Percentiles rank a stretch among this genome's conserved stretches.
These are phyloP conservation scores for Acrocephalus kingi DNA, from an alignment of 2,113 vertebrate species.

Conservation along the genomic window DNA sequence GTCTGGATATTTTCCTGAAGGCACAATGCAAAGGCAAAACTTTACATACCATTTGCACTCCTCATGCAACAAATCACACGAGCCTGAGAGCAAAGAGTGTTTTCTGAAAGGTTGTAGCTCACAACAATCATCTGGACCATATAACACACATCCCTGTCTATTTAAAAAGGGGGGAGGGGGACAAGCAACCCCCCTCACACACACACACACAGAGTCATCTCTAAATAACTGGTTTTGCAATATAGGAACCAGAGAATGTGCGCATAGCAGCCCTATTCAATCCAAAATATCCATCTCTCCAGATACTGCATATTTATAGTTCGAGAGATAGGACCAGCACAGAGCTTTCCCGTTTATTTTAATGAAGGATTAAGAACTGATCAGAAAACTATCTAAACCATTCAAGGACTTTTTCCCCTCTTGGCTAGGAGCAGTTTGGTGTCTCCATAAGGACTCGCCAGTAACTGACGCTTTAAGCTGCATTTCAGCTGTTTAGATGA, in stretches of 20 bases:
- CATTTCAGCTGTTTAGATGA: conserved; percentile 60
- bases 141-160: not conserved
- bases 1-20: conserved; percentile 44
- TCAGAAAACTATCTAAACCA: conserved; percentile 63
- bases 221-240: conserved; percentile 57
- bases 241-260: conserved; percentile 27
- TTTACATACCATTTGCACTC: conserved; percentile 19
- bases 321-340: not conserved
- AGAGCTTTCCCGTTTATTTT: conserved; percentile 55
- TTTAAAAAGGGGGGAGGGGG: not conserved
- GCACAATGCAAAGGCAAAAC: conserved; percentile 17
- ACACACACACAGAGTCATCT: not conserved
- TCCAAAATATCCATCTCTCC: conserved; percentile 53
- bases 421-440: conserved; percentile 33
- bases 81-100: not conserved
- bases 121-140: not conserved
- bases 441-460: conserved; percentile 47
- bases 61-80: conserved; percentile 15
- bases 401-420: conserved; percentile 51
- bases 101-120: conserved; percentile 17
- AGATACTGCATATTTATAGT: conserved; percentile 50
- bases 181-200: not conserved
- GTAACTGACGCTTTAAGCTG: conserved; percentile 32
- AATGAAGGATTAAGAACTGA: conserved; percentile 65
- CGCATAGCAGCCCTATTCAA: conserved; percentile 13